Evolutionary conservation across 2,113 vertebrate genomes (phyloP).

Genomic region (Desmodus rotundus): DNA sequence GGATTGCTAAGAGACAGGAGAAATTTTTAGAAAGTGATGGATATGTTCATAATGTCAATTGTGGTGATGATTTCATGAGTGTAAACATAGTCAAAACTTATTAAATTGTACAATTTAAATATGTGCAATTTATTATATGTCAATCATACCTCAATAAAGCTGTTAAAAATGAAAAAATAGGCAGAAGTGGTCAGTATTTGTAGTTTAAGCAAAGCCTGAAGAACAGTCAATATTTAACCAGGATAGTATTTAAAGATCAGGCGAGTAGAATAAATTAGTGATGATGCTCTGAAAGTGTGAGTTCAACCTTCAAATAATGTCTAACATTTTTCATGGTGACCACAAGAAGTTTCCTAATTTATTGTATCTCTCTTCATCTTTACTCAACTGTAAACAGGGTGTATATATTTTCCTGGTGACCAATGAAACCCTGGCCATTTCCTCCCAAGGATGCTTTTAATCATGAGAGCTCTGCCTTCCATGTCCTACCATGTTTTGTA

Average conservation of each 20-base stretch:
- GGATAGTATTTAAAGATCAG: conserved; percentile 5
- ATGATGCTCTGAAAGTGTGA: neutral
- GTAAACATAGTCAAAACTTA: neutral
- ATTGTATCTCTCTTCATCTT: neutral
- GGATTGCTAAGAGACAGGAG: neutral
- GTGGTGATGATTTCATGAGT: neutral
- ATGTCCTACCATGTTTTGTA: neutral
- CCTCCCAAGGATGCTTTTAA: neutral
- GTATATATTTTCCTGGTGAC: neutral
- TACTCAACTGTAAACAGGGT: neutral
- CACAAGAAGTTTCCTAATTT: neutral
- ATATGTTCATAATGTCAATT: neutral
- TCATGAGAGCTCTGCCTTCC: neutral
- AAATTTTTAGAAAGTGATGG: neutral
- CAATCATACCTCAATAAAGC: neutral
- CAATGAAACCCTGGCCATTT: neutral
- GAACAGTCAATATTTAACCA: conserved; percentile 23
- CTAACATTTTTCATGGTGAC: neutral
- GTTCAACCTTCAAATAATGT: neutral
- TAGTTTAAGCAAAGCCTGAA: neutral
- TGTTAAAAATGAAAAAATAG: conserved; percentile 8
- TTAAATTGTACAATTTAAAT: neutral
- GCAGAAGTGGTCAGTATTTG: conserved; percentile 3
- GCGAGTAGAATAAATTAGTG: neutral
- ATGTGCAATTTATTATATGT: neutral